Evolutionary conservation across 1,140 invertebrate species (phyloP).

Genomic region (Trachelipus rathkii): DNA sequence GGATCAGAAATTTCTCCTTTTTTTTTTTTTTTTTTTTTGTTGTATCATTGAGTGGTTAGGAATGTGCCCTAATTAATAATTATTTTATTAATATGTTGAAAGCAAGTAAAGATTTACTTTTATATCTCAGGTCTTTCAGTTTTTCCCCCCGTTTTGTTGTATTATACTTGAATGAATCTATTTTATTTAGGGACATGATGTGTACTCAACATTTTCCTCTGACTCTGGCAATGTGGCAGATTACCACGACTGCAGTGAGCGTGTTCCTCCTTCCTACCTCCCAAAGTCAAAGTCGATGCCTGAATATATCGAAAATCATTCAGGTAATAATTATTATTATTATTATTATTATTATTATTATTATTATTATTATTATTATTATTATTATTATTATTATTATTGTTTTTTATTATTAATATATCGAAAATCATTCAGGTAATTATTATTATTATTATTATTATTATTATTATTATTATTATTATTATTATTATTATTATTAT

Average conservation of each 20-base stretch:
- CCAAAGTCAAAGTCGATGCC: slow-evolving; percentile 43
- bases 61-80: too few species aligned
- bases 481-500: not conserved
- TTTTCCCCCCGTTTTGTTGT: too few species aligned
- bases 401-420: slow-evolving; percentile 25
- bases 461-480: not conserved
- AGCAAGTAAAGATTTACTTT: too few species aligned
- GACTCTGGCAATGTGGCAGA: slow-evolving; percentile 44
- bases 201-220: slow-evolving; percentile 43
- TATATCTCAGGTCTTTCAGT: too few species aligned
- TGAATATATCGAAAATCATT: slow-evolving; percentile 41
- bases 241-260: slow-evolving; percentile 40
- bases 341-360: not conserved
- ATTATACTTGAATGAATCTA: not conserved
- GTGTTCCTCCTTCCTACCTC: slow-evolving; percentile 22
- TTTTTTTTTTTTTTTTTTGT: too few species aligned
- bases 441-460: not conserved
- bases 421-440: slow-evolving; percentile 38
- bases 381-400: not conserved
- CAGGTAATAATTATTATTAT: slow-evolving; percentile 18
- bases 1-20: not conserved
- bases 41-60: too few species aligned
- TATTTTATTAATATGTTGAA: too few species aligned
- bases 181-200: slow-evolving; percentile 28
- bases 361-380: not conserved